Percentiles rank a stretch among this genome's conserved stretches.
Evolutionary conservation across 53 echinoderm and acorn worm species (phyloP).

Genomic region (Mesocentrotus franciscanus): DNA sequence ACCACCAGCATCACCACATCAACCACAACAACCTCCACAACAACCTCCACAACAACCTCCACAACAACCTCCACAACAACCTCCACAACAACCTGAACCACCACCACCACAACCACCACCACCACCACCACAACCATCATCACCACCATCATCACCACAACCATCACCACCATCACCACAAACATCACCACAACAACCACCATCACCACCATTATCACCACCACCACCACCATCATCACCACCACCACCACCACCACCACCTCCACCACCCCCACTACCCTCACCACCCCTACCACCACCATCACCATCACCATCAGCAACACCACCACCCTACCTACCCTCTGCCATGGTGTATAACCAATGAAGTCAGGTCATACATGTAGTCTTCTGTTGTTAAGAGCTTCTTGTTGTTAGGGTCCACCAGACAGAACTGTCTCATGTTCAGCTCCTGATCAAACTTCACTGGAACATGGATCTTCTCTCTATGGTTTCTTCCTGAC

Average conservation of each 20-base stretch:
- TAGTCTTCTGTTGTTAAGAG: conserved; percentile 80
- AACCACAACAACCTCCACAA: too few species aligned
- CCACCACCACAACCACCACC: neutral
- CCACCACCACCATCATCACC: neutral
- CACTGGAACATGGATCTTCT: conserved; percentile 93
- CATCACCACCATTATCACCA: neutral
- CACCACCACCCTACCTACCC: conserved; percentile 71
- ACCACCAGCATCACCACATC: neutral
- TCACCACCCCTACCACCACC: neutral
- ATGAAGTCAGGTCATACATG: conserved; percentile 86
- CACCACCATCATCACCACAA: neutral
- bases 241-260: neutral
- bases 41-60: neutral
- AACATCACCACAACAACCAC: neutral
- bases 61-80: neutral
- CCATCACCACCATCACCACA: neutral
- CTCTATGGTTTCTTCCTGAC: conserved; percentile 93
- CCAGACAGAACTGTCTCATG: conserved; percentile 83
- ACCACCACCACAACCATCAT: neutral
- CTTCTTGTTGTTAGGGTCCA: conserved; percentile 71
- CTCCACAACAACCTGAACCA: neutral
- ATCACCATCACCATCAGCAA: neutral
- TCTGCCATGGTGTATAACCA: conserved; percentile 91
- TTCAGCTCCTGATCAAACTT: conserved; percentile 88
- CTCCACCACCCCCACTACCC: conserved; percentile 63